Evolutionary conservation across 2,888 invertebrate species (phyloP).

Genomic region (Harpagoxenus sublaevis): DNA sequence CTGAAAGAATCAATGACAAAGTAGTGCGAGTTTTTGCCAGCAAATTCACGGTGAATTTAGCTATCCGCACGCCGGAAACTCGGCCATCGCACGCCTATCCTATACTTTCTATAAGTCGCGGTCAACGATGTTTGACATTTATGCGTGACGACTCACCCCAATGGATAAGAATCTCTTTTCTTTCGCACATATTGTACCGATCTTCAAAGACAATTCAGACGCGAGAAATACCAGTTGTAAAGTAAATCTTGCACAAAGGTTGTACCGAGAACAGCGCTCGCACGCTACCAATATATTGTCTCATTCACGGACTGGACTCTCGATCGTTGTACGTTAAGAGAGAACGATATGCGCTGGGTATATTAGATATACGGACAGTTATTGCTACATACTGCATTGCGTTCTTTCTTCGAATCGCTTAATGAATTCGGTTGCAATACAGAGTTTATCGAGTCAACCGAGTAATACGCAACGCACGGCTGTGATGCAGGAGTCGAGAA

Average conservation of each 20-base stretch:
- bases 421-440: conserved; percentile 37
- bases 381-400: conserved; percentile 40
- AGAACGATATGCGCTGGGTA: conserved; percentile 21
- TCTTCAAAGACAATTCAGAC: conserved; percentile 2
- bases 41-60: conserved; percentile 16
- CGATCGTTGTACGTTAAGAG: conserved; percentile 7
- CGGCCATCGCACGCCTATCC: not conserved
- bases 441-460: conserved; percentile 12
- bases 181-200: not conserved
- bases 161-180: not conserved
- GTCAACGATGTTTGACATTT: conserved; percentile 17
- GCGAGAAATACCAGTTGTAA: not conserved
- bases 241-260: not conserved
- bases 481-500: not conserved
- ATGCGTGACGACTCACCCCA: conserved; percentile 12
- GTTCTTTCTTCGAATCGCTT: conserved; percentile 41
- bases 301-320: conserved; percentile 31
- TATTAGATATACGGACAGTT: conserved; percentile 26
- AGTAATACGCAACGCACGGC: conserved; percentile 26
- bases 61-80: not conserved
- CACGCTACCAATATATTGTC: conserved; percentile 13
- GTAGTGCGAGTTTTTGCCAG: conserved; percentile 5
- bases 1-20: conserved; percentile 18
- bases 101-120: conserved; percentile 40
- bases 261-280: not conserved